These are phyloP conservation scores for Nylanderia fulva DNA, from an alignment of 1,140 invertebrate genomes.

Conservation along the genomic window DNA sequence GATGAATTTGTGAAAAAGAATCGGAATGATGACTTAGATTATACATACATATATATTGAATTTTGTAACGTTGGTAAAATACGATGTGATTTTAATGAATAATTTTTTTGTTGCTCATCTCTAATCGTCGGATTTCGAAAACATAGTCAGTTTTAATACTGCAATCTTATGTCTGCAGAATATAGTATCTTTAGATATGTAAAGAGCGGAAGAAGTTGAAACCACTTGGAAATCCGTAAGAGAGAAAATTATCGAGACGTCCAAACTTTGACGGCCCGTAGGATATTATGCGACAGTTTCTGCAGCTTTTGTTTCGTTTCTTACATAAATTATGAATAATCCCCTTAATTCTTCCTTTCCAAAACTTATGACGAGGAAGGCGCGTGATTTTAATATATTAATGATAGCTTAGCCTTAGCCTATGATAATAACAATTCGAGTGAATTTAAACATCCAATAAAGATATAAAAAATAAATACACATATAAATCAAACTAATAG, in stretches of 20 bases:
- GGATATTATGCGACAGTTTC: constrained; percentile 70
- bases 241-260: constrained; percentile 67
- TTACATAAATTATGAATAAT: constrained; percentile 76
- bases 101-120: neutral
- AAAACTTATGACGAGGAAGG: constrained; percentile 62
- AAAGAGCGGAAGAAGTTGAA: constrained; percentile 47
- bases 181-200: constrained; percentile 26
- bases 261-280: constrained; percentile 67
- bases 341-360: constrained; percentile 62
- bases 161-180: neutral
- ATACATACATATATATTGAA: too few relatives aligned
- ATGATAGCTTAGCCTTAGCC: constrained; percentile 22
- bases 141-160: constrained; percentile 19
- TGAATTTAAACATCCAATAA: neutral
- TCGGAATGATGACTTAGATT: neutral
- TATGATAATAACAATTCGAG: neutral
- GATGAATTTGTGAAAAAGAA: neutral
- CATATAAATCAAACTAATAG: neutral
- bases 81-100: neutral
- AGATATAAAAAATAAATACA: neutral
- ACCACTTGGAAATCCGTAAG: constrained; percentile 47
- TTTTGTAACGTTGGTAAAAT: neutral
- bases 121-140: neutral
- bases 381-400: constrained; percentile 57
- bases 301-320: constrained; percentile 73